Base-by-base conservation (phyloP, 2,797 vertebrate genomes). In the Hemibagrus guttatus region DNA sequence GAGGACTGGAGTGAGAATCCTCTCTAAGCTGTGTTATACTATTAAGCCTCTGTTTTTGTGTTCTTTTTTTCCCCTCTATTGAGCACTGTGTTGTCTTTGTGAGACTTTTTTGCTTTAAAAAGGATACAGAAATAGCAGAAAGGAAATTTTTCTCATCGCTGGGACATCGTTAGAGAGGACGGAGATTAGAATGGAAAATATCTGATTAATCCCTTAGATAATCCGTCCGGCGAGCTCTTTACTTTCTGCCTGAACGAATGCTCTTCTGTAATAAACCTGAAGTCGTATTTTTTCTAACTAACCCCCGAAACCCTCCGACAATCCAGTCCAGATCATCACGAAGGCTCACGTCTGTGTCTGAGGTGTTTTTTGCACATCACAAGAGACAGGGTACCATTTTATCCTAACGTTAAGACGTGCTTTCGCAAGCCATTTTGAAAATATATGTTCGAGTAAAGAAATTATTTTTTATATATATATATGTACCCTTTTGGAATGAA, bases 391-490 rank as follows among this genome's bases (percentile, higher is more conserved):
- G 71, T 42, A 56, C 21, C 14, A 4, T 74, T 76, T 69, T 52
- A 16, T 74, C 11, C 9, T 58, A 13, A 59, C 6, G 63, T 80
- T 68, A 42, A 54, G 52, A 68, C 75, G 52, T 12, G 59, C 39
- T 21, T 80, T 74, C 1, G 75, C 63, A 87, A 63, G 42, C 56
- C 63, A 66, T 87, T 81, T 90, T 88, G 19, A 42, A 74, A 86
- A 71, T 46, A 71, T 46, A 64, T 89, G 87, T 88, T 39, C 14
- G 90, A 90, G 92, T 91, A 93, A 94, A 93, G 84, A 81, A 28
- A 76, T 91, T 94, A 93, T 94, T 92, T 95, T 94, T 94, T 39
- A 39, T 39, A 39, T 39, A 39, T 39, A 39, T 39, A 39, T 39
- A 39, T 39, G 4, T 39, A 46, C 91, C 71, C 4, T 86, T 56